Base-by-base conservation (phyloP, 2,888 invertebrate species). In the Catocala sponsa region DNA sequence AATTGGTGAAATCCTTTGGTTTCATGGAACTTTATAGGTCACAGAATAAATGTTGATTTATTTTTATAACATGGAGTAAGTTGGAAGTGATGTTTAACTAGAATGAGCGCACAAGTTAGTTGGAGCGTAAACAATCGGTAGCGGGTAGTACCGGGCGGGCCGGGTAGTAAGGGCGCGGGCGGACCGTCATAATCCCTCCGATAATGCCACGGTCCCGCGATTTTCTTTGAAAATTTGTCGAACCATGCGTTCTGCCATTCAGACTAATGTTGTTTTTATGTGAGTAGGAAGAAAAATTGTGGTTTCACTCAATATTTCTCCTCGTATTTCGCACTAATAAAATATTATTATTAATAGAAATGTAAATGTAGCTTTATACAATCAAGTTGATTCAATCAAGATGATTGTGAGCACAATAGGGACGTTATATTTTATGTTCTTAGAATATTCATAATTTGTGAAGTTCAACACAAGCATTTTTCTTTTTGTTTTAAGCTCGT, bases 41-140 rank as follows among this genome's bases (percentile, higher is more conserved):
- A 55, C 10, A 9, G 1, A 32, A 49, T 9, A 9, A 11, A 13
- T 12, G 33, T 48, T 5, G 6, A 50, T 9, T 50, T 35, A 42
- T 60, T 69, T 72, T 70, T 60, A 63, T 67, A 66, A 66, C 65
- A 65, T 51, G 35, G 25, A 51, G 44, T 53, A 53, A 48, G 52
- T 55, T 51, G 43, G 51, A 15, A 65, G 51, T 48, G 43, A 52
- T 66, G 71, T 82, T 82, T 78, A 77, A 80, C 80, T 80, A 72
- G 75, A 82, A 79, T 76, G 78, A 77, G 78, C 76, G 78, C 72
- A 74, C 66, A 83, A 82, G 81, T 83, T 84, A 77, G 75, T 74
- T 80, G 82, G 70, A 83, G 84, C 83, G 80, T 82, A 76, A 69
- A 77, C 71, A 79, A 82, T 82, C 68, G 74, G 76, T 74, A 77